These are phyloP conservation scores for Plectus sambesii DNA, from an alignment of 1,140 invertebrate genomes.

Conservation along the genomic window DNA sequence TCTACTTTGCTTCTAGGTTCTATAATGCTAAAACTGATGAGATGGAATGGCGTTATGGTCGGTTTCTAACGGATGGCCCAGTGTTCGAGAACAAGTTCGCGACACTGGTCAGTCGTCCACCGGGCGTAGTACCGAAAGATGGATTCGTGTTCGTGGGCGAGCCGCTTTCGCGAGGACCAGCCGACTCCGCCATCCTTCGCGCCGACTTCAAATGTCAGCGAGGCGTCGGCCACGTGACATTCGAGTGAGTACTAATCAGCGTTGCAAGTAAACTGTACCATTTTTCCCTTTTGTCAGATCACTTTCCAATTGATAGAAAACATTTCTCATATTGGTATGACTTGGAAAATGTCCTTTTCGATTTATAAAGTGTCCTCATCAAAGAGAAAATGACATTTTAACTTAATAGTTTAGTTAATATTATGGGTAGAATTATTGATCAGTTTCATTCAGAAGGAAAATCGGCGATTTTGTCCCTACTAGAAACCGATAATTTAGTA, in stretches of 20 bases:
- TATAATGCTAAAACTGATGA: constrained; percentile 9
- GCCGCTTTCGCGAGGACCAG: constrained; percentile 14
- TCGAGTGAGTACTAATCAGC: too few species aligned
- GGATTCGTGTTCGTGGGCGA: constrained; percentile 19
- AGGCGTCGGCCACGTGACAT: constrained; percentile 20
- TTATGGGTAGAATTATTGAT: too few species aligned
- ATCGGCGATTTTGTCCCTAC: too few species aligned
- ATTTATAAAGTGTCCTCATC: not conserved
- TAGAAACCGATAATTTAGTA: too few species aligned
- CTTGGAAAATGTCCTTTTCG: not conserved
- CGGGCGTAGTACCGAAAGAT: constrained; percentile 11
- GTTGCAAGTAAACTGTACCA: too few species aligned
- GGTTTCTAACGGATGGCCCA: constrained; percentile 3
- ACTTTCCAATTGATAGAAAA: too few species aligned
- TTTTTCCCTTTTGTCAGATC: too few species aligned
- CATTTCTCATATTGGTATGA: too few species aligned
- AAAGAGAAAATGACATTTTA: constrained; percentile 6
- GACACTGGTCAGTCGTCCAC: constrained; percentile 11
- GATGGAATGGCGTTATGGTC: constrained; percentile 13
- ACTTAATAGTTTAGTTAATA: not conserved
- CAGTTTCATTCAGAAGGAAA: too few species aligned
- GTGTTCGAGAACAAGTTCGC: constrained; percentile 19
- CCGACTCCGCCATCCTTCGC: constrained; percentile 12
- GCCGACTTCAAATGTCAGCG: constrained; percentile 20
- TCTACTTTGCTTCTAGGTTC: constrained; percentile 14